Conservation (phyloP, 2,113 vertebrate genomes). For the Carollia perspicillata region DNA sequence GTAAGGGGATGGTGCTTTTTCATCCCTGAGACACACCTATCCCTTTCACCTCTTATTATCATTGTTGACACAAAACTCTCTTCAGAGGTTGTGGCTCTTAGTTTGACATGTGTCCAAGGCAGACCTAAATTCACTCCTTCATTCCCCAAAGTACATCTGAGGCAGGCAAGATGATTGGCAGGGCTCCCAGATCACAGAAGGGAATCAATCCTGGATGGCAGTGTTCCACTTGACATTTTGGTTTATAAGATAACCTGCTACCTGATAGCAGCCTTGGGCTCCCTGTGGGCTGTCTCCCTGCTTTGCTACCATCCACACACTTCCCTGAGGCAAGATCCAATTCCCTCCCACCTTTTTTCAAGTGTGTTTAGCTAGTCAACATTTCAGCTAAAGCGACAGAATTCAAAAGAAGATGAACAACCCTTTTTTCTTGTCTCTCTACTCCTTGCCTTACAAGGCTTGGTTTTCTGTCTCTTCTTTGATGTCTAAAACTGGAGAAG, state of each 20-base stretch:
- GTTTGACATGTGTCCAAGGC: not conserved
- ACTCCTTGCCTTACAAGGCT: not conserved
- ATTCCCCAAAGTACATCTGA: not conserved
- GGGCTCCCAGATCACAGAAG: not conserved
- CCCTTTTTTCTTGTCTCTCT: not conserved
- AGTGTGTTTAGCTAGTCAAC: not conserved
- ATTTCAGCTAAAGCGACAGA: not conserved
- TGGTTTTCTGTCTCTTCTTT: not conserved
- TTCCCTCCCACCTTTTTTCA: not conserved
- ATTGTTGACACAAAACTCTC: not conserved
- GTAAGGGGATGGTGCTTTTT: rapidly evolving
- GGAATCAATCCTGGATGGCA: not conserved
- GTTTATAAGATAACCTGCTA: not conserved
- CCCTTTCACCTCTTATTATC: not conserved
- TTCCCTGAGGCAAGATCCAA: not conserved
- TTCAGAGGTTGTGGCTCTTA: not conserved
- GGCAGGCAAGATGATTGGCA: not conserved
- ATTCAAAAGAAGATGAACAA: not conserved
- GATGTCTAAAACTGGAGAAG: not conserved
- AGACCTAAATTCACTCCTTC: not conserved
- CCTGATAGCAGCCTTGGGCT: not conserved
- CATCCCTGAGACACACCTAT: not conserved
- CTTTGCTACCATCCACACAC: not conserved
- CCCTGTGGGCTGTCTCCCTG: not conserved
- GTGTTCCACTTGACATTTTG: not conserved